Conservation (phyloP, 2,113 vertebrate species). For the Pungitius pungitius region DNA sequence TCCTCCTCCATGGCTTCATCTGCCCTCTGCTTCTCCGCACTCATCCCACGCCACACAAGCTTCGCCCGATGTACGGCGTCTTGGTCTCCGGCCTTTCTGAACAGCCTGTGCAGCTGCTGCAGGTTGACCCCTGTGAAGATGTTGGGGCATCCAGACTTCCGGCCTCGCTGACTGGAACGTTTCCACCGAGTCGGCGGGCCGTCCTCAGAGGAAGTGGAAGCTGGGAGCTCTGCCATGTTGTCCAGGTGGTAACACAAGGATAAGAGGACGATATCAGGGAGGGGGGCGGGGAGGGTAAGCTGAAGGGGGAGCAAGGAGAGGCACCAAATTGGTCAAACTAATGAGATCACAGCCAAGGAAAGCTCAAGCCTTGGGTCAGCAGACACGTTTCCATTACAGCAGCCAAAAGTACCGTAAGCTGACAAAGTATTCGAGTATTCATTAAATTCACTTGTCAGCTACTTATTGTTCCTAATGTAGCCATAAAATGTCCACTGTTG, state of each 20-base stretch:
- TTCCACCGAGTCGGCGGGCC: constrained; percentile 52
- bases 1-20: constrained; percentile 80
- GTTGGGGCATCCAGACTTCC: constrained; percentile 87
- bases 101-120: constrained; percentile 76
- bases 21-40: constrained; percentile 49
- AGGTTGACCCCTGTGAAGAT: constrained; percentile 82
- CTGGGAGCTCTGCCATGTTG: constrained; percentile 70
- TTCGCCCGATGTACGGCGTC: constrained; percentile 83
- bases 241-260: not conserved
- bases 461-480: not conserved
- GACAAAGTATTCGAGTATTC: constrained; percentile 19
- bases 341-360: constrained; percentile 21
- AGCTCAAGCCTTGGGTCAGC: constrained; percentile 1
- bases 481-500: not conserved
- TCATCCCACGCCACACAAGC: constrained; percentile 83
- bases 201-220: constrained; percentile 46
- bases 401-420: constrained; percentile 12
- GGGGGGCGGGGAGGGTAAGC: not conserved
- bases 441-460: not conserved
- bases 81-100: constrained; percentile 82
- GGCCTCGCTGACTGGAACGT: constrained; percentile 54
- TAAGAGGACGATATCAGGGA: not conserved
- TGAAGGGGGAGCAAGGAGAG: constrained; percentile 7
- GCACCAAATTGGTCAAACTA: constrained; percentile 12
- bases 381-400: constrained; percentile 17